Evolutionary conservation across 2,113 vertebrate genomes (phyloP), one percentile per base, ranked within the genome.

Genomic region (Lasiurus cinereus): DNA sequence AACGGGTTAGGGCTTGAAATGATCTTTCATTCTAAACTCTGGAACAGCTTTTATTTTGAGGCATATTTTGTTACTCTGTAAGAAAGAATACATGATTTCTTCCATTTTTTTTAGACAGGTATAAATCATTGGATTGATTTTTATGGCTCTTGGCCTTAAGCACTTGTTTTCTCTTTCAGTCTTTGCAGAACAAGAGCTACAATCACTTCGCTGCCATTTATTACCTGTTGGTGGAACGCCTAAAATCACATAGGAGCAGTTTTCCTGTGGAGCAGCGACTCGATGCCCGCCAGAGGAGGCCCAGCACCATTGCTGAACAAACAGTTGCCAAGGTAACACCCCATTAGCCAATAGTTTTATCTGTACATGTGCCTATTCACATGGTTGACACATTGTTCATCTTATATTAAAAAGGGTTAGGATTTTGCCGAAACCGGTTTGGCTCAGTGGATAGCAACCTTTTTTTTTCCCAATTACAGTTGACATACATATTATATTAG

Each of bases 171-270:
- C 56, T 98, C 29, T 9, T 94, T 86, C 98, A 99, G 99, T 99
- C 99, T 94, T 98, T 99, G 96, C 99, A 99, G 98, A 99, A 99
- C 98, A 99, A 99, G 98, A 99, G 99, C 97, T 99, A 99, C 95
- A 99, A 99, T 98, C 99, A 99, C 98, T 99, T 99, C 97, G 99
- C 99, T 98, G 99, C 99, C 93, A 99, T 99, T 97, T 99, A 99
- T 97, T 99, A 99, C 98, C 98, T 99, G 98, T 97, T 99, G 97
- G 99, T 99, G 97, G 99, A 99, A 97, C 98, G 99, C 84, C 99
- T 99, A 43, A 99, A 99, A 96, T 99, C 99, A 0, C 99, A 99
- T 72, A 98, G 99, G 96, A 99, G 99, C 96, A 99, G 99, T 96
- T 99, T 99, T 97, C 99, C 99, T 0, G 99, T 99, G 80, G 99